These are phyloP conservation scores for Tolypeutes matacus DNA, from an alignment of 2,797 vertebrate species.

Conservation along the genomic window DNA sequence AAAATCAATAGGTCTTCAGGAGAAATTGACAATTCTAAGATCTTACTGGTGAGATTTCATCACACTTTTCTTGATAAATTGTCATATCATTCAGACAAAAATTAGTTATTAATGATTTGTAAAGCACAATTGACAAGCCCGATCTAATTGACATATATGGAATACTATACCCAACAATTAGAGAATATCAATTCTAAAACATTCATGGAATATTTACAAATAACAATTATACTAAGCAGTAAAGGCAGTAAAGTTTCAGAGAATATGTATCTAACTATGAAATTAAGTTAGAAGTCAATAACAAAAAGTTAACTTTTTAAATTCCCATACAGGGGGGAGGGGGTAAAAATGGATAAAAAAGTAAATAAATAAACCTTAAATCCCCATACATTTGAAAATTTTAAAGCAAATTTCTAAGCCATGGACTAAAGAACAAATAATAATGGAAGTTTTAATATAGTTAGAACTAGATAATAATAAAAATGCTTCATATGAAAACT, in stretches of 20 bases:
- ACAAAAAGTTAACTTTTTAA: not conserved
- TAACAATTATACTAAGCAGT: constrained; percentile 15
- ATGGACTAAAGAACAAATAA: not conserved
- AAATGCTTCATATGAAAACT: not conserved
- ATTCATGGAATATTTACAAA: not conserved
- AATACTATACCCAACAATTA: not conserved
- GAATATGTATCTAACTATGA: not conserved
- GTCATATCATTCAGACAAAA: constrained; percentile 13
- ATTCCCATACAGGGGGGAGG: not conserved
- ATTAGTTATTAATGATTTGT: constrained; percentile 19
- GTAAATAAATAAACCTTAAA: too few species aligned
- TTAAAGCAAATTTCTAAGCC: not conserved
- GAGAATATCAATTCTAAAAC: not conserved
- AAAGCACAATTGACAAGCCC: constrained; percentile 14
- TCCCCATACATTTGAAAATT: not conserved
- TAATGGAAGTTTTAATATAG: not conserved
- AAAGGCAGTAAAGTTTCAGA: constrained; percentile 19
- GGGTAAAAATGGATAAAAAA: too few species aligned
- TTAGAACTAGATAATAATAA: constrained; percentile 17
- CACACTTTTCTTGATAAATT: constrained; percentile 27
- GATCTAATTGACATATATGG: not conserved
- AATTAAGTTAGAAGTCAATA: constrained; percentile 40
- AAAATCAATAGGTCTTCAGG: not conserved
- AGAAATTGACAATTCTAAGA: not conserved
- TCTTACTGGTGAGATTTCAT: constrained; percentile 25